Evolutionary conservation across 2,113 vertebrate genomes (phyloP).

Genomic region (Gymnogyps californianus): DNA sequence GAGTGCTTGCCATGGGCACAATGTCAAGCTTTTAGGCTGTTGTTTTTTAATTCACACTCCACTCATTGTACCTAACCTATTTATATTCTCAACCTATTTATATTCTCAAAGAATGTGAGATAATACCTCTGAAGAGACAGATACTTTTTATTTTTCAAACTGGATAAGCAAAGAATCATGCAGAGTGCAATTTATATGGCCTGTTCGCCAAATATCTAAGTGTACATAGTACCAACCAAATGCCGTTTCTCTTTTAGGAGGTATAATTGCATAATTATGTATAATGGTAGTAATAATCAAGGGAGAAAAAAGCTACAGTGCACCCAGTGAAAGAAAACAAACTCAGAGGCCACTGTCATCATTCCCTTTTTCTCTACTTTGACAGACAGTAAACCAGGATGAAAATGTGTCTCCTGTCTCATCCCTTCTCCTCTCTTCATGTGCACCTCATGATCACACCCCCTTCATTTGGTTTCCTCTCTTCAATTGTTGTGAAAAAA

Average conservation of each 20-base stretch:
- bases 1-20: neutral
- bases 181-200: neutral
- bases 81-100: constrained; percentile 8
- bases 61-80: neutral
- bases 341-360: neutral
- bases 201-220: neutral
- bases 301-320: neutral
- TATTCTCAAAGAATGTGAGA: neutral
- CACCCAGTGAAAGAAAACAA: constrained; percentile 1
- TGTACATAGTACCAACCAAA: neutral
- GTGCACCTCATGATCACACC: neutral
- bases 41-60: neutral
- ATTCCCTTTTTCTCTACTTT: constrained; percentile 13
- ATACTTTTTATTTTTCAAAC: neutral
- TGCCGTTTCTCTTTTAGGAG: neutral
- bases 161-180: neutral
- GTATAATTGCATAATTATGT: constrained; percentile 44
- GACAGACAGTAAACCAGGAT: neutral
- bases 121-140: neutral
- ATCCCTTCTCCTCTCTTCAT: neutral
- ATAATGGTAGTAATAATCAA: constrained; percentile 1
- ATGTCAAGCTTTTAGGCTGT: constrained; percentile 11
- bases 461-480: neutral
- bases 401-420: neutral
- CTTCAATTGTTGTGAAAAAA: neutral